These are phyloP conservation scores for Drosophila nikananu DNA, from an alignment of 1,140 invertebrate species.

Conservation along the genomic window DNA sequence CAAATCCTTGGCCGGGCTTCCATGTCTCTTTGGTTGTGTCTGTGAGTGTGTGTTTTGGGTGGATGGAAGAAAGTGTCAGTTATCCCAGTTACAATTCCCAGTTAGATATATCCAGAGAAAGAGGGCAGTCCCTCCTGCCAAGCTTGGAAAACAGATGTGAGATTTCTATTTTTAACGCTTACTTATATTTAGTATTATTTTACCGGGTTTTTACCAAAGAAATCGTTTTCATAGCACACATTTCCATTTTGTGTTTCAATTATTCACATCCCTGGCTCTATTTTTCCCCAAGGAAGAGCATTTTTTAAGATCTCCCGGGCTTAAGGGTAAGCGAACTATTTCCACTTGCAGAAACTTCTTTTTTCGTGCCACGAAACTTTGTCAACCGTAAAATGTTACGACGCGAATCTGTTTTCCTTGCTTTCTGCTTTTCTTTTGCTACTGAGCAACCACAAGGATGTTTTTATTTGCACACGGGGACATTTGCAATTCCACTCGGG, in stretches of 20 bases:
- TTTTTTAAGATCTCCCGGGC: neutral
- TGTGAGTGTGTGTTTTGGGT: conserved; percentile 10
- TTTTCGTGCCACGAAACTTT: conserved; percentile 54
- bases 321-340: conserved; percentile 5
- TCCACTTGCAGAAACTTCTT: conserved; percentile 14
- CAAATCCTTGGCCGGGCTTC: conserved; percentile 53
- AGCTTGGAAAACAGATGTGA: neutral
- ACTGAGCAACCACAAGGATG: conserved; percentile 49
- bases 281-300: neutral
- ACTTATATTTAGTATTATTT: neutral
- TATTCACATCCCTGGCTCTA: too few relatives aligned
- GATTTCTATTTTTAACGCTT: neutral
- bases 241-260: neutral
- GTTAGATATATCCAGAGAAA: conserved; percentile 7
- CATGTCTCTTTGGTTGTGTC: neutral
- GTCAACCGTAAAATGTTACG: conserved; percentile 67
- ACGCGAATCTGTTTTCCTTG: conserved; percentile 25
- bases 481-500: conserved; percentile 70
- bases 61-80: conserved; percentile 45
- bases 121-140: conserved; percentile 4
- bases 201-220: too few relatives aligned
- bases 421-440: conserved; percentile 16
- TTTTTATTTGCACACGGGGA: conserved; percentile 74
- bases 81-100: conserved; percentile 49
- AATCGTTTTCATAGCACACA: neutral